Base-by-base conservation (phyloP, 2,113 vertebrate species). In the Plectropomus leopardus region DNA sequence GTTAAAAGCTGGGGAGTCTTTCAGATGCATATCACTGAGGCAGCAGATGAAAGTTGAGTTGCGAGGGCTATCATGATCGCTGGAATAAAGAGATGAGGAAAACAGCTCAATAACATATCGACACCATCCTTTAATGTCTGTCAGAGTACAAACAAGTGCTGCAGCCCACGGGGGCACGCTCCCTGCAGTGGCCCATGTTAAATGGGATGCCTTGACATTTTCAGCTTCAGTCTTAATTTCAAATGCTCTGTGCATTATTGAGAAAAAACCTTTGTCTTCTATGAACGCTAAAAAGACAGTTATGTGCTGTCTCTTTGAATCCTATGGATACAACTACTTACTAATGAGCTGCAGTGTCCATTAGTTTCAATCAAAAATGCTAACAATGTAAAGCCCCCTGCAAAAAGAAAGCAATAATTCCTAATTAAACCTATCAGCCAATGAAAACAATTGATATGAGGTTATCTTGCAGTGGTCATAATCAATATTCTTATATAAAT, bases 21-120 rank as follows among this genome's bases (percentile, higher is more conserved):
- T 85, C 15, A 45, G 24, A 67, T 74, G 51, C n/a, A 47, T 63
- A 59, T 26, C 2, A 73, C 73, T 60, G 36, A 36, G 32, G 32
- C 45, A 59, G 11, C 17, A 44, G 76, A 57, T 61, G 58, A 69
- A 83, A 76, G 70, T 53, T 4, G 16, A 53, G 61, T 30, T 60
- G 59, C 14, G 68, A 59, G 10, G 34, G n/a, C n/a, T 71, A 44
- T 70, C 68, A 53, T 80, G 54, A 83, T 72, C n/a, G 9, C 48
- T 57, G 26, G 24, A 82, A 83, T 83, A 88, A 81, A 85, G 76
- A 80, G 72, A 71, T 45, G 69, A 70, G 80, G 50, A 86, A 90
- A 85, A 85, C 78, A 73, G 45, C 84, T 89, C 87, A 86, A 82
- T 88, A 74, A 71, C 60, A 48, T 85, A 89, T 91, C 13, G 75